These are phyloP conservation scores for Passer domesticus DNA, from an alignment of 2,113 vertebrate genomes.

Conservation along the genomic window DNA sequence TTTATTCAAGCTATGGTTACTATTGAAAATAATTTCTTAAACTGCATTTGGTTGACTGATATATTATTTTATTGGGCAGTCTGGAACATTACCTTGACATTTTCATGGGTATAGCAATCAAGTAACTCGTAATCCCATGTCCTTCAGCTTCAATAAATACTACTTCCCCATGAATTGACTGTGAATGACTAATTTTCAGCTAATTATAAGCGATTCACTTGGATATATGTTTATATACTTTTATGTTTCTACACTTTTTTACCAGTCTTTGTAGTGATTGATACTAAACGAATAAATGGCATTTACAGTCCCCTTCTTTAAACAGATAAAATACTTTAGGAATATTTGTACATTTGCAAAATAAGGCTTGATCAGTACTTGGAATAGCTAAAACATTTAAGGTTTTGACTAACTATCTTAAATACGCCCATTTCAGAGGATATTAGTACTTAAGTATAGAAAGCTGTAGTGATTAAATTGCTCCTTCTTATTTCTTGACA, in stretches of 20 bases:
- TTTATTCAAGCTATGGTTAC: background rate
- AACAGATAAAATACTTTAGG: background rate
- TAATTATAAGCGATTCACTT: background rate
- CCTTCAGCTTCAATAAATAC: background rate
- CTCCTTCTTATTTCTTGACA: background rate
- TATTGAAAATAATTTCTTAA: background rate
- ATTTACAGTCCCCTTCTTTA: background rate
- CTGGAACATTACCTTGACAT: background rate
- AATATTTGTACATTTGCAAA: background rate
- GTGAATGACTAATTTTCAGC: background rate
- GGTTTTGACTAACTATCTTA: constrained; percentile 56
- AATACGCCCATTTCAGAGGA: constrained; percentile 39
- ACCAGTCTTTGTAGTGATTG: background rate
- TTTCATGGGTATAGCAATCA: background rate
- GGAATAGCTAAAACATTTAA: constrained; percentile 12
- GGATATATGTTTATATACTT: background rate
- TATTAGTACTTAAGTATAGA: constrained; percentile 16
- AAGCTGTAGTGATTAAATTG: background rate
- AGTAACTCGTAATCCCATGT: background rate
- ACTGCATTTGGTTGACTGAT: background rate
- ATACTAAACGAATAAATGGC: background rate
- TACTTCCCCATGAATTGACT: background rate
- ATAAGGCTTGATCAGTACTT: background rate
- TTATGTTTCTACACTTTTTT: background rate
- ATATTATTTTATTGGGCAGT: background rate